Evolutionary conservation across 1,140 invertebrate species (phyloP).

Genomic region (Caenorhabditis briggsae): DNA sequence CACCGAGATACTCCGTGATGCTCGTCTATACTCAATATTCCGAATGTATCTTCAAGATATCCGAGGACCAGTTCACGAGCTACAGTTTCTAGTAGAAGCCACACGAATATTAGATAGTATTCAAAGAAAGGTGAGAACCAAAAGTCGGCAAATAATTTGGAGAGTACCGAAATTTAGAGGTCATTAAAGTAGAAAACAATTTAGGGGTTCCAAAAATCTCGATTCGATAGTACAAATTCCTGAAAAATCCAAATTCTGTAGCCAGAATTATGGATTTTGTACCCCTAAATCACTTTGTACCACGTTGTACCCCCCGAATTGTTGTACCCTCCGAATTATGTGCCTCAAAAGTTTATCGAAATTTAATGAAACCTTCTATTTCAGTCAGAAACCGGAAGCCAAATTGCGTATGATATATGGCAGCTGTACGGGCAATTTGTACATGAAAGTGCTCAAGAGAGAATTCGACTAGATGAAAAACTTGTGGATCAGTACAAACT

Average conservation of each 20-base stretch:
- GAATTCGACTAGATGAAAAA: constrained; percentile 58
- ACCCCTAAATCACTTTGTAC: too few relatives aligned
- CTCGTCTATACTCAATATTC: constrained; percentile 64
- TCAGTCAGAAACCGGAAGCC: constrained; percentile 49
- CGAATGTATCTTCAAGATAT: constrained; percentile 65
- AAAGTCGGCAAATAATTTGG: too few relatives aligned
- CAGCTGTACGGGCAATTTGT: constrained; percentile 60
- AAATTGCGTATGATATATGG: constrained; percentile 62
- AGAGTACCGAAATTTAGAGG: too few relatives aligned
- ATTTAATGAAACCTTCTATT: too few relatives aligned
- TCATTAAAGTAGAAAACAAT: too few relatives aligned
- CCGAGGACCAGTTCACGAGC: constrained; percentile 63
- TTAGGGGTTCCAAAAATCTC: too few relatives aligned
- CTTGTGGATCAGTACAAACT: constrained; percentile 58
- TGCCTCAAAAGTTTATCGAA: too few relatives aligned
- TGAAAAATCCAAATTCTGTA: too few relatives aligned
- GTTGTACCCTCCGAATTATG: too few relatives aligned
- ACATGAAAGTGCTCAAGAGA: constrained; percentile 59
- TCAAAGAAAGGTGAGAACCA: constrained; percentile 63
- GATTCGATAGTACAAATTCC: too few relatives aligned
- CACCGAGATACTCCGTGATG: constrained; percentile 64
- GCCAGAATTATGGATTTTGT: too few relatives aligned
- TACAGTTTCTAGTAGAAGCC: constrained; percentile 65
- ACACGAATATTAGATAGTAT: constrained; percentile 65
- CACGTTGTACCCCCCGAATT: too few relatives aligned